Conservation (phyloP, 2,888 invertebrate genomes). For the Criorhina ranunculi region DNA sequence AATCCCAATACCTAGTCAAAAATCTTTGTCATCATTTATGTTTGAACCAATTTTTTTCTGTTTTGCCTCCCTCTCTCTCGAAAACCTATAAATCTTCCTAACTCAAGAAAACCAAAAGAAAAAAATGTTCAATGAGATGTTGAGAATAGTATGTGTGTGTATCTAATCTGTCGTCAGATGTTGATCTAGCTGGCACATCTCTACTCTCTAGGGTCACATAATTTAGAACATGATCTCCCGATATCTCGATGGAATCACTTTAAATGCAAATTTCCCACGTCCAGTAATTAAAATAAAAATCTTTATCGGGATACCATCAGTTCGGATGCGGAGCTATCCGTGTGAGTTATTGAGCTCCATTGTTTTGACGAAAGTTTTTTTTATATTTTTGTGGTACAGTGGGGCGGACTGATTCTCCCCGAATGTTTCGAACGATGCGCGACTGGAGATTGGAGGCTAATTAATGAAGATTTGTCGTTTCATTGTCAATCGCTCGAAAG, state of each 20-base stretch:
- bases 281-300: slow-evolving; percentile 69
- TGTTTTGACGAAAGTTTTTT: slow-evolving; percentile 60
- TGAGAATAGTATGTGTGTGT: slow-evolving; percentile 2
- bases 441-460: slow-evolving; percentile 37
- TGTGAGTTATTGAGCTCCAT: slow-evolving; percentile 71
- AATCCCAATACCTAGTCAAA: background rate
- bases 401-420: background rate
- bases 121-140: background rate
- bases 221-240: slow-evolving; percentile 68
- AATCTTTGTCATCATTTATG: background rate
- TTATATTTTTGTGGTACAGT: background rate
- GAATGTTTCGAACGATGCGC: slow-evolving; percentile 4
- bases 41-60: slow-evolving; percentile 14
- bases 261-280: slow-evolving; percentile 76
- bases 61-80: background rate
- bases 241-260: slow-evolving; percentile 69
- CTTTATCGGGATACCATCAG: slow-evolving; percentile 61
- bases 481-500: slow-evolving; percentile 51
- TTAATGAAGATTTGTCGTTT: slow-evolving; percentile 69
- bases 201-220: slow-evolving; percentile 59
- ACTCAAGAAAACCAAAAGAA: slow-evolving; percentile 13
- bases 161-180: slow-evolving; percentile 52
- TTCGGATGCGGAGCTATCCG: slow-evolving; percentile 24
- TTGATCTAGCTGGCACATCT: slow-evolving; percentile 56
- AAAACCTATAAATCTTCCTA: slow-evolving; percentile 18